These are phyloP conservation scores for Psococerastis gibbosa DNA, from an alignment of 2,888 invertebrate species.

Conservation along the genomic window DNA sequence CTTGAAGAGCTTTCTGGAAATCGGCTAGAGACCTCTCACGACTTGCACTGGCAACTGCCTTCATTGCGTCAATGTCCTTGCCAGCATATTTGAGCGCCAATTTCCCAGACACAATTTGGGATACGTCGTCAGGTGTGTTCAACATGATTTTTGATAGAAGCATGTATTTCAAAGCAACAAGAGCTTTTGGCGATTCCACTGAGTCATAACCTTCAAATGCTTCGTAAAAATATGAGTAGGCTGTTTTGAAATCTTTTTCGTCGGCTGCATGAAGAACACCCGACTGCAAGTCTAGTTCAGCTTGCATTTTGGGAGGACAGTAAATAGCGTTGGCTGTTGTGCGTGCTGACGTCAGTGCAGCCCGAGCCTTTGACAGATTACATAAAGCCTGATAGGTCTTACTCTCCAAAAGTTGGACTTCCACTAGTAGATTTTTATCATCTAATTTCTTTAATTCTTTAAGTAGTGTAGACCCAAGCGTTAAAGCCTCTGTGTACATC, in stretches of 20 bases:
- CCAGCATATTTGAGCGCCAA: slow-evolving; percentile 92
- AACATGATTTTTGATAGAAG: slow-evolving; percentile 96
- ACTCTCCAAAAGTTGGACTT: slow-evolving; percentile 94
- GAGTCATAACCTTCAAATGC: slow-evolving; percentile 98
- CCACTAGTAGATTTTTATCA: slow-evolving; percentile 95
- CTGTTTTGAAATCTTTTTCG: slow-evolving; percentile 98
- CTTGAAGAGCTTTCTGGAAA: slow-evolving; percentile 76
- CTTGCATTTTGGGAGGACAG: slow-evolving; percentile 97
- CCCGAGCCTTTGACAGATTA: slow-evolving; percentile 90
- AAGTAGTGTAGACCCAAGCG: slow-evolving; percentile 67
- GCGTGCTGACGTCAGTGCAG: slow-evolving; percentile 90
- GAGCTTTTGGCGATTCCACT: slow-evolving; percentile 75
- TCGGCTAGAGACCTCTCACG: slow-evolving; percentile 93
- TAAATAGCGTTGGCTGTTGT: slow-evolving; percentile 99
- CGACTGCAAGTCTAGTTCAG: slow-evolving; percentile 90
- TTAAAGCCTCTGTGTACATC: slow-evolving; percentile 71
- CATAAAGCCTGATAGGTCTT: slow-evolving; percentile 96
- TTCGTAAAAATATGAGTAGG: slow-evolving; percentile 98
- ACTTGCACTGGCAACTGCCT: slow-evolving; percentile 87
- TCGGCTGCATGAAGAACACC: slow-evolving; percentile 99
- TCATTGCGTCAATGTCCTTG: slow-evolving; percentile 93
- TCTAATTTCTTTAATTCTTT: slow-evolving; percentile 96
- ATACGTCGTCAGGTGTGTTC: slow-evolving; percentile 90
- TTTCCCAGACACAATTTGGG: slow-evolving; percentile 88
- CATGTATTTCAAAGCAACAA: slow-evolving; percentile 98